Evolutionary conservation across 2,888 invertebrate genomes (phyloP).

Genomic region (Malthinus flaveolus): DNA sequence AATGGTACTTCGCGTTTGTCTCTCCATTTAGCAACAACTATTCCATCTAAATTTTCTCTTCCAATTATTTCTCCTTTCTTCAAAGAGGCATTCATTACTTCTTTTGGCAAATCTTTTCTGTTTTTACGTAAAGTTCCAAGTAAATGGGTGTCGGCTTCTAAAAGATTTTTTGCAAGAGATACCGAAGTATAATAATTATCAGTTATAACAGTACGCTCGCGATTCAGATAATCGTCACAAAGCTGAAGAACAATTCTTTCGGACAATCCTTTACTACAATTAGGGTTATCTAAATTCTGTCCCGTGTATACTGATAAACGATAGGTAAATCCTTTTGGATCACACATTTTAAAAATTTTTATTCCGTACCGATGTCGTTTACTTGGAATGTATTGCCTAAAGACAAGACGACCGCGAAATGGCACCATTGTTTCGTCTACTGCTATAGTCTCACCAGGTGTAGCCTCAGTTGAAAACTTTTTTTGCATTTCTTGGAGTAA

Average conservation of each 20-base stretch:
- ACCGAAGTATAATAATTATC: constrained; percentile 31
- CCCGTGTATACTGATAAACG: background rate
- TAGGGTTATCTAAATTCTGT: background rate
- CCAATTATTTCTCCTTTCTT: constrained; percentile 5
- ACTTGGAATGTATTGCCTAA: constrained; percentile 37
- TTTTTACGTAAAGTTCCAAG: constrained; percentile 27
- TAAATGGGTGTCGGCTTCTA: constrained; percentile 27
- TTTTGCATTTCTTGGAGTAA: constrained; percentile 30
- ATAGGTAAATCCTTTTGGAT: background rate
- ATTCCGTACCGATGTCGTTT: constrained; percentile 41
- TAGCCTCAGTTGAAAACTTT: constrained; percentile 30
- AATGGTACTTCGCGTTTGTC: constrained; percentile 7
- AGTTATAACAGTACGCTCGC: constrained; percentile 20
- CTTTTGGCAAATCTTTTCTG: background rate
- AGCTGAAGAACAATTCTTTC: background rate
- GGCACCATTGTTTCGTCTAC: constrained; percentile 41
- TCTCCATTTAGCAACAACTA: constrained; percentile 6
- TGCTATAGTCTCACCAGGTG: constrained; percentile 33
- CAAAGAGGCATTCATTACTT: constrained; percentile 1
- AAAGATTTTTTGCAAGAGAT: constrained; percentile 21
- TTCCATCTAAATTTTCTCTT: constrained; percentile 6
- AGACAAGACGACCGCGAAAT: constrained; percentile 35
- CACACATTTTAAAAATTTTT: constrained; percentile 39
- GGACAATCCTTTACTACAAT: background rate
- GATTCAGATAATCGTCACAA: background rate